phyloP scores from a whole-genome alignment of 2,888 invertebrate genomes.

The Callimorpha dominula region DNA sequence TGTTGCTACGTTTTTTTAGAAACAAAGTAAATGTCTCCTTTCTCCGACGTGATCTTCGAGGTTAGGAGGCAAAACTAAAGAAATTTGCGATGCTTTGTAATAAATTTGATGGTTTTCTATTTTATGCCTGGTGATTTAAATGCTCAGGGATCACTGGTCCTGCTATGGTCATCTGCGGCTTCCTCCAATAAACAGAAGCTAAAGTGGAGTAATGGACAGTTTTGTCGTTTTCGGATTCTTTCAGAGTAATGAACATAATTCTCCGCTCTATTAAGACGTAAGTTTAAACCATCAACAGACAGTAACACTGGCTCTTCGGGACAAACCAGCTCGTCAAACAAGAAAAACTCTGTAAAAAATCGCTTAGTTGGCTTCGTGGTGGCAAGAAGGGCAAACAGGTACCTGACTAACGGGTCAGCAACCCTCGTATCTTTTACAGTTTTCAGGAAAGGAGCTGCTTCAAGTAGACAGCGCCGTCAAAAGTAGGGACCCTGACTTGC shows the following conservation, averaged over 20 bases:
- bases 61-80: constrained; percentile 3
- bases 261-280: neutral
- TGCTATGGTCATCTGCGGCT: neutral
- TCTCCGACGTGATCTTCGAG: constrained; percentile 3
- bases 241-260: neutral
- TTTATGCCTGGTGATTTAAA: neutral
- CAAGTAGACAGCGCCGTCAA: no score
- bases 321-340: no score
- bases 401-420: no score
- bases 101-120: neutral
- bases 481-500: no score
- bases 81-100: neutral
- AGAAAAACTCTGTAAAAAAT: no score
- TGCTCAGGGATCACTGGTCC: neutral
- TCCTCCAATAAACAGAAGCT: neutral
- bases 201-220: neutral
- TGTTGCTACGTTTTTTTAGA: constrained; percentile 10
- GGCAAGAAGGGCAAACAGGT: no score
- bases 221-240: neutral
- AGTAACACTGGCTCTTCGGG: neutral
- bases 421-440: no score
- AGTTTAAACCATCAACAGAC: neutral
- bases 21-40: constrained; percentile 24
- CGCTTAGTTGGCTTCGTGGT: no score
- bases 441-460: no score